These are phyloP conservation scores for Pelmatolapia mariae DNA, from an alignment of 2,113 vertebrate genomes.

Conservation along the genomic window DNA sequence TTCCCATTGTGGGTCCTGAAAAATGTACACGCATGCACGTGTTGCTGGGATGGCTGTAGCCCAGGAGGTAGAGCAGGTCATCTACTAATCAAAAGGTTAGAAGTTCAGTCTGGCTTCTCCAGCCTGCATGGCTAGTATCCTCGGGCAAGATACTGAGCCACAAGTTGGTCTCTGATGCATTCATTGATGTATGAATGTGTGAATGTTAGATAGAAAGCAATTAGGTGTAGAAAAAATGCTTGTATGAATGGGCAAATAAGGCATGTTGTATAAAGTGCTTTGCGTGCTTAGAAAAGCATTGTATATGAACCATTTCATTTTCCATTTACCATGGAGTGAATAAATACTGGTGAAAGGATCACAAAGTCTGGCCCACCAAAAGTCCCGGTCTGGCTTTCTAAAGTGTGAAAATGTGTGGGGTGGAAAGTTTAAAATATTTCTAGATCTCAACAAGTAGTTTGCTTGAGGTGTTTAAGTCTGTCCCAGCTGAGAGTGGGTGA, in stretches of 20 bases:
- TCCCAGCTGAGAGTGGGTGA: background rate
- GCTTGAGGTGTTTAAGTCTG: background rate
- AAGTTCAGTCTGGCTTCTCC: background rate
- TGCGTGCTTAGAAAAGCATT: background rate
- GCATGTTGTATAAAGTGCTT: background rate
- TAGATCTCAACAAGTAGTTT: background rate
- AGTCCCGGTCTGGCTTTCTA: accelerated
- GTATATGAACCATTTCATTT: background rate
- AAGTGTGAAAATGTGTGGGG: background rate
- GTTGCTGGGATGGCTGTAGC: background rate
- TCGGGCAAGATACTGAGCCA: background rate
- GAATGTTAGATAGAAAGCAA: background rate
- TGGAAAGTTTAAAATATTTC: background rate
- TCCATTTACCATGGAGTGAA: background rate
- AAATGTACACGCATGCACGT: background rate
- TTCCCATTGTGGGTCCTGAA: background rate
- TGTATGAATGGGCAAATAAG: background rate
- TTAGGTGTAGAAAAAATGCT: background rate
- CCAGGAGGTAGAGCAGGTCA: background rate
- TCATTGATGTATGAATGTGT: background rate
- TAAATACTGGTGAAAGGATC: background rate
- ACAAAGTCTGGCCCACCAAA: background rate
- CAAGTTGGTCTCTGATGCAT: background rate
- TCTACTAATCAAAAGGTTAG: background rate
- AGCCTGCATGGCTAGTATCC: background rate